A percentile compares a stretch with the other conserved stretches of the same genome.
Evolutionary conservation across 2,113 vertebrate genomes (phyloP).

Genomic region (Crotalus viridis): DNA sequence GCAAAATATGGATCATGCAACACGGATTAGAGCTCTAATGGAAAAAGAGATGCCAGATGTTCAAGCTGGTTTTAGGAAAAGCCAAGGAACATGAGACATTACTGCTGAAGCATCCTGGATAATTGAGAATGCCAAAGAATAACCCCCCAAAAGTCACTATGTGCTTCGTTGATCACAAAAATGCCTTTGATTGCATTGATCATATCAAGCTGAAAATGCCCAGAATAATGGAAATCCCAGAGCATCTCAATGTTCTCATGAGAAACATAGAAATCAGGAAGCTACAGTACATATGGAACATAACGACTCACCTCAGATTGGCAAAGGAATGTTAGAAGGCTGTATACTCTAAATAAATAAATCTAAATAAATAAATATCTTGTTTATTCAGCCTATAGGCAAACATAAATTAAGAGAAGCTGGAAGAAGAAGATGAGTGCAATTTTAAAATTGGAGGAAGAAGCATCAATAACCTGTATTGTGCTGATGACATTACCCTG

Average conservation of each 20-base stretch:
- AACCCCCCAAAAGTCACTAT: not conserved
- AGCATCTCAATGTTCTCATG: not conserved
- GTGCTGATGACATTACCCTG: not conserved
- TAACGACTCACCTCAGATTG: not conserved
- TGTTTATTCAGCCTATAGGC: not conserved
- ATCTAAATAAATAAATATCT: not conserved
- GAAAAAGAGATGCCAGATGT: not conserved
- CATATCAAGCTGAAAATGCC: not conserved
- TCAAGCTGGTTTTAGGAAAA: not conserved
- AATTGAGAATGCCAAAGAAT: not conserved
- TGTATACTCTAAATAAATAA: not conserved
- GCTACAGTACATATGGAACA: not conserved
- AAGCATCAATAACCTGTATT: not conserved
- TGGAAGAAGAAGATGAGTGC: not conserved
- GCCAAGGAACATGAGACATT: not conserved
- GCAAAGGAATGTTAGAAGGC: not conserved
- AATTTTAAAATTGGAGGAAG: not conserved
- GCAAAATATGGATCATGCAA: not conserved
- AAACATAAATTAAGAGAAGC: not conserved
- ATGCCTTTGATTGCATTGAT: not conserved
- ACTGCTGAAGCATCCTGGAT: not conserved
- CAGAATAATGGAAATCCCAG: not conserved
- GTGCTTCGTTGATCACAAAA: not conserved
- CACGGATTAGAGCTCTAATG: not conserved
- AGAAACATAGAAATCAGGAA: not conserved